A percentile compares a stretch with the other conserved stretches of the same genome.
These are phyloP conservation scores for Chrysochloris asiatica DNA, from an alignment of 2,113 vertebrate species.

Conservation along the genomic window DNA sequence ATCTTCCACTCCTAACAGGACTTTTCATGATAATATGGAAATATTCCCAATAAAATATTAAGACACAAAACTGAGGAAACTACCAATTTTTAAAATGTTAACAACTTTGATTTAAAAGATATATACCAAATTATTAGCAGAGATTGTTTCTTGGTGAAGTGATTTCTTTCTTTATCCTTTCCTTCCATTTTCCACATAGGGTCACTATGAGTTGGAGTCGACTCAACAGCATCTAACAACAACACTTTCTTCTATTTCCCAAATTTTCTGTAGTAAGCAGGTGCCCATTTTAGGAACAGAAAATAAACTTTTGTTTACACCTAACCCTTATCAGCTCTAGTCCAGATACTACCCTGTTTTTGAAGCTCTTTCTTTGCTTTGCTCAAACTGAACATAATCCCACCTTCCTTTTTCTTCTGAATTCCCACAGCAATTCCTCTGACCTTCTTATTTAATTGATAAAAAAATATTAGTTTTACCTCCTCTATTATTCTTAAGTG, in stretches of 20 bases:
- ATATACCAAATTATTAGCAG: too few relatives aligned
- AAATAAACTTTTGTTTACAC: constrained; percentile 11
- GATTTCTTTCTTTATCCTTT: too few relatives aligned
- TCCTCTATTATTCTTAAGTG: not conserved
- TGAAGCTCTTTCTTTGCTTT: not conserved
- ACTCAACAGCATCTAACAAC: too few relatives aligned
- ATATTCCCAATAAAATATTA: too few relatives aligned
- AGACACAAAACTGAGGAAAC: too few relatives aligned
- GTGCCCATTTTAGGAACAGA: not conserved
- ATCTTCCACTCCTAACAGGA: too few relatives aligned
- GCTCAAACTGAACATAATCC: not conserved
- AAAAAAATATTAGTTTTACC: not conserved
- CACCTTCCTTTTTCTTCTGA: not conserved
- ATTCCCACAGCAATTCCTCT: not conserved
- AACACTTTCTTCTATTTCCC: not conserved
- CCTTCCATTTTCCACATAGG: too few relatives aligned
- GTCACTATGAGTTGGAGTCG: too few relatives aligned
- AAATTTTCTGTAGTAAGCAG: not conserved
- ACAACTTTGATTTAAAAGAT: too few relatives aligned
- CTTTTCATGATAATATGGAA: too few relatives aligned
- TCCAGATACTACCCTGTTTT: not conserved
- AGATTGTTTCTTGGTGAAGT: too few relatives aligned
- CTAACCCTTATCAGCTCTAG: not conserved
- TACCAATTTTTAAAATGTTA: too few relatives aligned
- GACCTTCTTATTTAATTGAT: not conserved